Percentiles rank a stretch among this genome's conserved stretches.
Evolutionary conservation across 35 echinoderm and acorn worm species (phyloP).

Genomic region (Anneissia japonica): DNA sequence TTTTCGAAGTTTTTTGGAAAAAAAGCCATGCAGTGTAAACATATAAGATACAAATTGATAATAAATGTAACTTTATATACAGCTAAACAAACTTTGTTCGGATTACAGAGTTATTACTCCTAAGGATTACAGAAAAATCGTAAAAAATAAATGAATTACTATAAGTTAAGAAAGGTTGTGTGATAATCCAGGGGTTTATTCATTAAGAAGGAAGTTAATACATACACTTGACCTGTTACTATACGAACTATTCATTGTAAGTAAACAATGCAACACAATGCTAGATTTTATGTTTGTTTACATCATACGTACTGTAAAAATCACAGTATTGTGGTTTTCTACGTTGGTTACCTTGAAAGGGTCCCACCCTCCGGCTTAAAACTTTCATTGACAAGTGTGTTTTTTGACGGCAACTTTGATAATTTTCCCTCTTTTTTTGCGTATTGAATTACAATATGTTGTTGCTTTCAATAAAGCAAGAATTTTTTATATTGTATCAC

Average conservation of each 20-base stretch:
- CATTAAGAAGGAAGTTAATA: neutral
- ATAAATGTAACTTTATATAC: too few species aligned
- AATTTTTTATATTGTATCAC: too few species aligned
- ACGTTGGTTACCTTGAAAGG: neutral
- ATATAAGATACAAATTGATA: too few species aligned
- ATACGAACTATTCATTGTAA: neutral
- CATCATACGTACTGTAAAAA: neutral
- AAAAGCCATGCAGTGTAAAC: too few species aligned
- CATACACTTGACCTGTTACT: neutral
- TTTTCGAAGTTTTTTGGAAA: too few species aligned
- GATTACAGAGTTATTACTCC: neutral
- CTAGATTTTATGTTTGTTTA: neutral
- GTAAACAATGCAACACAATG: neutral
- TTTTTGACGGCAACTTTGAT: neutral
- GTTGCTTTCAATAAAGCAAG: too few species aligned
- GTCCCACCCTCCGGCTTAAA: neutral
- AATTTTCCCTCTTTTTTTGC: neutral
- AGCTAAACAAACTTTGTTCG: too few species aligned
- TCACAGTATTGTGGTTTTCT: neutral
- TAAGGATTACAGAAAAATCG: neutral
- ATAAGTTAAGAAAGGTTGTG: neutral
- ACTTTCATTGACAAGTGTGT: neutral
- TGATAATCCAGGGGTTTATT: neutral
- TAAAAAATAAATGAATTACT: neutral
- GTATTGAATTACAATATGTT: neutral